Evolutionary conservation across 2,888 invertebrate genomes (phyloP).

Genomic region (Acronicta aceris): DNA sequence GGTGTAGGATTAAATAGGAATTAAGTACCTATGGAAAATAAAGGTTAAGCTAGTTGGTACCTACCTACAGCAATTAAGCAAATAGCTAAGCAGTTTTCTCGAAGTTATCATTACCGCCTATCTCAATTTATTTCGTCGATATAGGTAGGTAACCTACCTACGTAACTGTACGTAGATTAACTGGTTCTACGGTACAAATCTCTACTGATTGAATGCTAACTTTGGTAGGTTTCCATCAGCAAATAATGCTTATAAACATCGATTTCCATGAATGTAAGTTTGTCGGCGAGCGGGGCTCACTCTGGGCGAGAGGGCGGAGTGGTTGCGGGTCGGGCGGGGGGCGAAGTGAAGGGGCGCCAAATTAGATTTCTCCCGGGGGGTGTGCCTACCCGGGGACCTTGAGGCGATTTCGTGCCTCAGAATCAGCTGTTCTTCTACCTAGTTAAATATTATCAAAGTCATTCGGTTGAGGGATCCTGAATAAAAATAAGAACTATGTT

Average conservation of each 20-base stretch:
- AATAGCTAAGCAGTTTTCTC: too few species aligned
- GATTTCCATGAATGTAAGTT: constrained; percentile 39
- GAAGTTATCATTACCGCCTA: too few species aligned
- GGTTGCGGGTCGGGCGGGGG: neutral
- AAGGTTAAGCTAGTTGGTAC: too few species aligned
- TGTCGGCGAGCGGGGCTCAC: constrained; percentile 19
- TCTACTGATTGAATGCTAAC: too few species aligned
- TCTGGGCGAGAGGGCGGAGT: constrained; percentile 36
- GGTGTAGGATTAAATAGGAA: too few species aligned
- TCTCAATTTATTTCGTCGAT: too few species aligned
- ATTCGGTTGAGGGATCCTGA: constrained; percentile 3
- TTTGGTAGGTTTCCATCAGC: constrained; percentile 1
- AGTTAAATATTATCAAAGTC: constrained; percentile 6
- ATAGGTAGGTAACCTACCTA: too few species aligned
- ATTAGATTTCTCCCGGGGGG: constrained; percentile 62
- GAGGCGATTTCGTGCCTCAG: constrained; percentile 66
- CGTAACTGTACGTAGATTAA: too few species aligned
- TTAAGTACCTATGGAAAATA: too few species aligned
- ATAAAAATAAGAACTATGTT: constrained; percentile 4
- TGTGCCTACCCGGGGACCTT: constrained; percentile 74
- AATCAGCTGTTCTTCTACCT: constrained; percentile 80
- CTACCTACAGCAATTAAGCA: too few species aligned
- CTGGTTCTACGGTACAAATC: too few species aligned
- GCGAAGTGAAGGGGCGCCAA: constrained; percentile 48
- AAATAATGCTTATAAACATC: constrained; percentile 19